Conservation (phyloP, 2,113 vertebrate genomes). For the Sylvietta virens region DNA sequence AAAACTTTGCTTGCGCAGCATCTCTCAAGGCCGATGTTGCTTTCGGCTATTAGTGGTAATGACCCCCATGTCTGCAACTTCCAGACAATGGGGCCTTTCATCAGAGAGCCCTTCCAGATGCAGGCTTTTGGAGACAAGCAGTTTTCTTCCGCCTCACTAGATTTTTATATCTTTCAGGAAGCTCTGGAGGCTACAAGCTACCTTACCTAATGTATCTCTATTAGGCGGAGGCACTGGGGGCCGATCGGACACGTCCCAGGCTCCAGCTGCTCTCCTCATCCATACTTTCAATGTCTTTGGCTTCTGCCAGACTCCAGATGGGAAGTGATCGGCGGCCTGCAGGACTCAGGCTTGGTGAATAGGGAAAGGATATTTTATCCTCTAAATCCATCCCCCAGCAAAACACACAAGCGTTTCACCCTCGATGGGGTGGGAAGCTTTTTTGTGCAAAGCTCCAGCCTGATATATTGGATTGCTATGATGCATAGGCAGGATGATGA, state of each 20-base stretch:
- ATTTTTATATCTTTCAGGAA: conserved; percentile 6
- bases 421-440: neutral
- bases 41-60: neutral
- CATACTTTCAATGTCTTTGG: neutral
- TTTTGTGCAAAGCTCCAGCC: neutral
- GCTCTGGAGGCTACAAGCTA: conserved; percentile 7
- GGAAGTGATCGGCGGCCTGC: neutral
- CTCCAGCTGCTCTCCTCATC: neutral
- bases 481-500: neutral
- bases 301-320: neutral
- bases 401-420: neutral
- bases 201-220: conserved; percentile 28
- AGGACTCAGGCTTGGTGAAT: neutral
- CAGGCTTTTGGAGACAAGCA: neutral
- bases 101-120: neutral
- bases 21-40: neutral
- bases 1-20: conserved; percentile 16
- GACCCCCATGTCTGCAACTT: neutral
- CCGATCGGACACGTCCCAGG: neutral
- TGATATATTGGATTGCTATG: fast-evolving
- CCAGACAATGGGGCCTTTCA: neutral
- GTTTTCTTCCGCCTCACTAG: conserved; percentile 22
- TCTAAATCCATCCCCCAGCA: neutral
- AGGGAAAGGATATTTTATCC: neutral
- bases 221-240: neutral